A percentile compares a stretch with the other conserved stretches of the same genome.
These are phyloP conservation scores for Zaprionus gabonicus DNA, from an alignment of 1,140 invertebrate species.

Conservation along the genomic window DNA sequence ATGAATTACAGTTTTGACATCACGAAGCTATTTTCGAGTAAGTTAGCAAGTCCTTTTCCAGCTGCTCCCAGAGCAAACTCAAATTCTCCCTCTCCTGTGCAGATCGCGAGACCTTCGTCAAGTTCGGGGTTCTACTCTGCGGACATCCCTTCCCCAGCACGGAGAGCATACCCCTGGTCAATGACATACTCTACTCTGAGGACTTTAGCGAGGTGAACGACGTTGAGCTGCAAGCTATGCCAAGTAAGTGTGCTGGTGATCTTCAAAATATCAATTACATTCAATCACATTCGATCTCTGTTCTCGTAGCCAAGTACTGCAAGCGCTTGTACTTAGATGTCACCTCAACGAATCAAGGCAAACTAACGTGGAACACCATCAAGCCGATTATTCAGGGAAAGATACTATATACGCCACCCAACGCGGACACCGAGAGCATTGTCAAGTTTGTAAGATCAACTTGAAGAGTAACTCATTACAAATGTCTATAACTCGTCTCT, in stretches of 20 bases:
- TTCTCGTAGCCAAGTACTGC: constrained; percentile 86
- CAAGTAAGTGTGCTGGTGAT: constrained; percentile 85
- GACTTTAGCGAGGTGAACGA: constrained; percentile 85
- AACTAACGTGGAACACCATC: constrained; percentile 88
- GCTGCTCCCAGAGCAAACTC: not conserved
- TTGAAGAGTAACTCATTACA: not conserved
- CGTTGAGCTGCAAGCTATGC: constrained; percentile 86
- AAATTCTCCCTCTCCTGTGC: not conserved
- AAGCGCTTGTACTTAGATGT: constrained; percentile 87
- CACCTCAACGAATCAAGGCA: constrained; percentile 86
- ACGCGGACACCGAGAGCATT: constrained; percentile 85
- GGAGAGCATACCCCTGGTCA: constrained; percentile 80
- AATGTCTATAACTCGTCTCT: not conserved
- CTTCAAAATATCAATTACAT: not conserved
- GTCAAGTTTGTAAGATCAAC: constrained; percentile 85
- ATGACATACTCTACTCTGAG: constrained; percentile 85
- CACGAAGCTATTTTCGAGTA: constrained; percentile 77
- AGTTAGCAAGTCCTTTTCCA: not conserved
- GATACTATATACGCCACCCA: constrained; percentile 87
- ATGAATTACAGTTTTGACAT: constrained; percentile 82
- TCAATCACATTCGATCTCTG: not conserved
- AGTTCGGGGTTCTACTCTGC: constrained; percentile 87
- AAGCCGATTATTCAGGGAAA: constrained; percentile 88
- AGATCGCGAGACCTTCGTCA: constrained; percentile 83
- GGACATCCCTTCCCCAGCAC: constrained; percentile 86